Conservation (phyloP, 1,140 invertebrate genomes). For the Camponotus floridanus region DNA sequence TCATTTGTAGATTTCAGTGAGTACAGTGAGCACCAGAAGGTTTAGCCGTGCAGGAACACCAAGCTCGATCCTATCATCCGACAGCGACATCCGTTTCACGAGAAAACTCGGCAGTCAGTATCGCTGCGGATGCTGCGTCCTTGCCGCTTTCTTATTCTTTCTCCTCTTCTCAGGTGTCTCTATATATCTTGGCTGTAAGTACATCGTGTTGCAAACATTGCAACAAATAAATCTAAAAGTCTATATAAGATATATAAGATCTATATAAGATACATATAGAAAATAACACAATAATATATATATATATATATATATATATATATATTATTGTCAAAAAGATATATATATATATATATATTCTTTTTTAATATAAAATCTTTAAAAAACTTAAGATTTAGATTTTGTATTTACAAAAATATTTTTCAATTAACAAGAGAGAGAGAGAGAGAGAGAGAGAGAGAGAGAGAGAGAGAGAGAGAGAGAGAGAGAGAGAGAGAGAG, state of each 20-base stretch:
- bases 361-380: not conserved
- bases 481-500: not conserved
- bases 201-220: slow-evolving; percentile 34
- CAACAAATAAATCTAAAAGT: not conserved
- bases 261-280: not conserved
- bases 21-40: slow-evolving; percentile 84
- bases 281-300: not conserved
- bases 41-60: slow-evolving; percentile 88
- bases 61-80: slow-evolving; percentile 92
- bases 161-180: slow-evolving; percentile 92
- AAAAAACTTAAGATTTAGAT: not conserved
- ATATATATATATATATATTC: not conserved
- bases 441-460: not conserved
- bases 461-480: too few species aligned
- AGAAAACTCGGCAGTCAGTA: slow-evolving; percentile 92
- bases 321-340: too few species aligned
- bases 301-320: too few species aligned
- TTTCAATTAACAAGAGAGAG: too few species aligned
- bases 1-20: slow-evolving; percentile 83
- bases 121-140: slow-evolving; percentile 93
- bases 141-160: slow-evolving; percentile 93
- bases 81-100: slow-evolving; percentile 94
- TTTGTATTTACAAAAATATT: not conserved
- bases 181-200: slow-evolving; percentile 96
- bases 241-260: not conserved